Conservation (phyloP, 2,888 invertebrate genomes). For the Microctonus aethiopoides region DNA sequence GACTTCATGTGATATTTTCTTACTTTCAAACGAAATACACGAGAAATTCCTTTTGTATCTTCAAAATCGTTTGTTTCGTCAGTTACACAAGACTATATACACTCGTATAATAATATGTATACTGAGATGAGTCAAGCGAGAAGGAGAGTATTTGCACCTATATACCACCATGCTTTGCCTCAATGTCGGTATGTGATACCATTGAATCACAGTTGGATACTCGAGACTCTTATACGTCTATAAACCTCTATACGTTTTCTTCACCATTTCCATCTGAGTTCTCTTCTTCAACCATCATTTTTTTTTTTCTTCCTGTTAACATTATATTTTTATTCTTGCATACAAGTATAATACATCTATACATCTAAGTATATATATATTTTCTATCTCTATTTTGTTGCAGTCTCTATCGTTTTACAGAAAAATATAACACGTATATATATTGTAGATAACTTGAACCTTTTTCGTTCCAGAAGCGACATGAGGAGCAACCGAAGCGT, state of each 20-base stretch:
- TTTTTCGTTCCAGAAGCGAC: slow-evolving; percentile 13
- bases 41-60: background rate
- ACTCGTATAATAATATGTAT: background rate
- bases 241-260: slow-evolving; percentile 1
- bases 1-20: too few species aligned
- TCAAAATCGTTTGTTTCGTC: slow-evolving; percentile 14
- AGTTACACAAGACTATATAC: slow-evolving; percentile 1
- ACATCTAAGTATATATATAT: background rate
- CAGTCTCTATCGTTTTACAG: slow-evolving; percentile 4
- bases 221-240: slow-evolving; percentile 31
- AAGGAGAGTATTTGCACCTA: slow-evolving; percentile 5
- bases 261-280: slow-evolving; percentile 9
- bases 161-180: slow-evolving; percentile 11
- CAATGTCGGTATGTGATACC: slow-evolving; percentile 34
- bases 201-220: slow-evolving; percentile 36
- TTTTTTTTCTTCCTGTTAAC: too few species aligned
- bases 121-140: background rate
- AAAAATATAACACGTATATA: slow-evolving; percentile 6
- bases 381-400: background rate
- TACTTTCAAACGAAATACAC: background rate
- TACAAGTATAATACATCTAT: background rate
- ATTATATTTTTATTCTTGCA: too few species aligned
- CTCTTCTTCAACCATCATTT: slow-evolving; percentile 7
- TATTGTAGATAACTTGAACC: slow-evolving; percentile 12
- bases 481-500: slow-evolving; percentile 38